Percentiles rank a stretch among this genome's conserved stretches.
These are phyloP conservation scores for Sminthurides aquaticus DNA, from an alignment of 2,888 invertebrate species.

Conservation along the genomic window DNA sequence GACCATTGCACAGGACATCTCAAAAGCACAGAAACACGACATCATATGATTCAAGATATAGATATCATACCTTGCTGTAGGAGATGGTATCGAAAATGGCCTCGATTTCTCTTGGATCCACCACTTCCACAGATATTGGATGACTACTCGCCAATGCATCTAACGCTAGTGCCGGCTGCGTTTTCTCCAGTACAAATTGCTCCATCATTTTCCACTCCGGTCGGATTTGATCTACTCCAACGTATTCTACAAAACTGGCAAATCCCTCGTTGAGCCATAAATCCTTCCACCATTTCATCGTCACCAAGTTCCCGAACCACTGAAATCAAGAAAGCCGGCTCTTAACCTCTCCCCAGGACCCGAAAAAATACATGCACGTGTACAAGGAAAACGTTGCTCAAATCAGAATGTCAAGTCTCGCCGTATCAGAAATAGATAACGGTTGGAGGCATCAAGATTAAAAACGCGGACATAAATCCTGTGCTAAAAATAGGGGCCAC, in stretches of 20 bases:
- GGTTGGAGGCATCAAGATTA: no score
- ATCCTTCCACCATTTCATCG: conserved; percentile 91
- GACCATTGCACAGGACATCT: no score
- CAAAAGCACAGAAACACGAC: no score
- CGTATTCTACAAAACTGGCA: conserved; percentile 70
- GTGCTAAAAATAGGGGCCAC: no score
- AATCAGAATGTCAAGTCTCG: no score
- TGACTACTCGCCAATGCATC: conserved; percentile 65
- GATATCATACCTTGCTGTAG: conserved; percentile 60
- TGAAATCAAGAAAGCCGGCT: conserved; percentile 41
- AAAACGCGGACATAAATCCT: no score
- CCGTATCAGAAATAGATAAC: no score
- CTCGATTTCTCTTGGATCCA: conserved; percentile 63
- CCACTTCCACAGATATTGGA: conserved; percentile 61
- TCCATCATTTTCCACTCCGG: conserved; percentile 64
- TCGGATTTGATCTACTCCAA: conserved; percentile 58
- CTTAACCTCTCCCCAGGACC: no score
- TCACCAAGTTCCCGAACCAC: conserved; percentile 87
- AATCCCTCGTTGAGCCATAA: conserved; percentile 86
- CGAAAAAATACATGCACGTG: no score
- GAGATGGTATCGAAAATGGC: conserved; percentile 68
- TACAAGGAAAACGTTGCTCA: no score
- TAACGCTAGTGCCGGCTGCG: conserved; percentile 59
- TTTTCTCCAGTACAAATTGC: conserved; percentile 61
- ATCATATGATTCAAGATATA: no score